Conservation (phyloP, 1,140 invertebrate genomes). For the Drosophila watanabei region DNA sequence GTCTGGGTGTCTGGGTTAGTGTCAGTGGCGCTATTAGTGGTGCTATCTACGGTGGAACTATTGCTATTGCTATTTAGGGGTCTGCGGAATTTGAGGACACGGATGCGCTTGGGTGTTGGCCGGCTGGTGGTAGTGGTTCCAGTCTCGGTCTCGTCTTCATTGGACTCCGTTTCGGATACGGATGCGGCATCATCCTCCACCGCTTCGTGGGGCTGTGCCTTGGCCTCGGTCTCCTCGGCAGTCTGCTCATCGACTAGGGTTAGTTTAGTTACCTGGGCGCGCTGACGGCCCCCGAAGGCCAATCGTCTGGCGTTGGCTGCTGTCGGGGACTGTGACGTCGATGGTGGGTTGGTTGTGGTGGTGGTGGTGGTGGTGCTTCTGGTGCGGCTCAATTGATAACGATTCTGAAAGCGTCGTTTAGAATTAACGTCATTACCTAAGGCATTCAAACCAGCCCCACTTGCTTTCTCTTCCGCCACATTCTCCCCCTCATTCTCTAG, state of each 20-base stretch:
- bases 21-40: conserved; percentile 62
- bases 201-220: conserved; percentile 32
- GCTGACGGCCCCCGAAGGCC: conserved; percentile 44
- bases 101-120: conserved; percentile 70
- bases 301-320: conserved; percentile 41
- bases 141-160: conserved; percentile 21
- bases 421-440: conserved; percentile 80
- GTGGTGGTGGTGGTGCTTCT: conserved; percentile 52
- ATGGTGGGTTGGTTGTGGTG: conserved; percentile 26
- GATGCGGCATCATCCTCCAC: conserved; percentile 19
- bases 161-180: background rate
- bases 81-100: conserved; percentile 73
- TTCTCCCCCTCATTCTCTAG: conserved; percentile 49
- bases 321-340: conserved; percentile 17
- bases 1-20: conserved; percentile 36
- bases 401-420: conserved; percentile 86
- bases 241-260: conserved; percentile 50
- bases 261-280: conserved; percentile 76
- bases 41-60: conserved; percentile 42
- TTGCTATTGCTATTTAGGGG: conserved; percentile 57
- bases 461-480: conserved; percentile 25
- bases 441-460: conserved; percentile 52
- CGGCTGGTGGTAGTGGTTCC: conserved; percentile 36
- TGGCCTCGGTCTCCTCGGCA: conserved; percentile 33
- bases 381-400: conserved; percentile 80